Conservation (phyloP, 2,797 vertebrate genomes). For the Morelia viridis region DNA sequence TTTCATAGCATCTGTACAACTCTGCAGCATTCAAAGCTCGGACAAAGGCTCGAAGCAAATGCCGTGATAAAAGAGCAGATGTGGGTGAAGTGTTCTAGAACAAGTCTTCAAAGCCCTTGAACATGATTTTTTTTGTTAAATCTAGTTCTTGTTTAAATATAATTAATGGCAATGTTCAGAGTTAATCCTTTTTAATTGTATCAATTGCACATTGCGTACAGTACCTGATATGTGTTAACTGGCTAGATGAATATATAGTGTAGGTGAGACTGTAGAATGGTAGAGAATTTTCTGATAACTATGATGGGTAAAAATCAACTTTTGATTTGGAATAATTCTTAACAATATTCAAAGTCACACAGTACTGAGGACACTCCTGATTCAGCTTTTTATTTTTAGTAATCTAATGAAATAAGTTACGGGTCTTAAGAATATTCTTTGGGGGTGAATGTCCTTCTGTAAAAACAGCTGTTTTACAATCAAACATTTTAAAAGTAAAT, state of each 20-base stretch:
- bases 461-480: constrained; percentile 41
- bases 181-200: constrained; percentile 49
- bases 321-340: constrained; percentile 25
- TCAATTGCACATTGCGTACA: constrained; percentile 30
- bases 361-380: background rate
- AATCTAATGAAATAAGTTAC: background rate
- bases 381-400: constrained; percentile 2
- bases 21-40: constrained; percentile 97
- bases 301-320: constrained; percentile 30
- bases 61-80: constrained; percentile 95
- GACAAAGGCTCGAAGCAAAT: constrained; percentile 96
- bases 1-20: constrained; percentile 91
- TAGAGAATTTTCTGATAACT: background rate
- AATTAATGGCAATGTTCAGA: constrained; percentile 57
- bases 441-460: constrained; percentile 27
- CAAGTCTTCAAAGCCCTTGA: constrained; percentile 50
- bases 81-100: constrained; percentile 90
- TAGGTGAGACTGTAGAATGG: constrained; percentile 14
- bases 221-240: constrained; percentile 53
- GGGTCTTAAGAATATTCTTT: constrained; percentile 31
- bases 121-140: constrained; percentile 33
- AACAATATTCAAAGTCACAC: background rate
- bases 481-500: constrained; percentile 23
- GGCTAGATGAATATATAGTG: constrained; percentile 20
- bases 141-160: constrained; percentile 39